phyloP scores from a whole-genome alignment of 2,888 invertebrate genomes.

The Tenthredo scrophulariae region DNA sequence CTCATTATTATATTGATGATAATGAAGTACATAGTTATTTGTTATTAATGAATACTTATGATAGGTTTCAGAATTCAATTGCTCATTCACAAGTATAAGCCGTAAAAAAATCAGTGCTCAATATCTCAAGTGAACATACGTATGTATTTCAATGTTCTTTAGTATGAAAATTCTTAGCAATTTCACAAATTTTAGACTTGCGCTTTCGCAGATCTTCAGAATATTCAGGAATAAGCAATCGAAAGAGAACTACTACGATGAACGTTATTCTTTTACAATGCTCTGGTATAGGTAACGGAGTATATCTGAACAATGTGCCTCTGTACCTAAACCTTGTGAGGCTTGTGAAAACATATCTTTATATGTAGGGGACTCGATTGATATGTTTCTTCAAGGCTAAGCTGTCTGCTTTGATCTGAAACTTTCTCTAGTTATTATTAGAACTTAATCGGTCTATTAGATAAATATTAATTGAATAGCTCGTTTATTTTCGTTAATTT shows the following conservation, averaged over 20 bases:
- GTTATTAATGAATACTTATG: neutral
- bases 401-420: neutral
- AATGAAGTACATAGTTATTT: neutral
- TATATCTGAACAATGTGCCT: neutral
- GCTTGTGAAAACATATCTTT: neutral
- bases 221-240: neutral
- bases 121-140: neutral
- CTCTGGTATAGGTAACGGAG: neutral
- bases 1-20: neutral
- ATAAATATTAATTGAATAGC: neutral
- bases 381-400: neutral
- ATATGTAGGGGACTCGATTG: neutral
- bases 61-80: conserved; percentile 3
- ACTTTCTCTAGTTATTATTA: neutral
- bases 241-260: neutral
- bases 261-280: neutral
- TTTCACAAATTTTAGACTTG: neutral
- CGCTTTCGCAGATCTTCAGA: neutral
- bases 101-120: neutral
- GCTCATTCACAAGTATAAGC: conserved; percentile 11
- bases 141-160: neutral
- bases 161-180: conserved; percentile 11
- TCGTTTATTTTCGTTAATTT: neutral
- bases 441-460: neutral
- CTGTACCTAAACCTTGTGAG: neutral